phyloP scores from a whole-genome alignment of 2,888 invertebrate species.

The Chymomyza procnemis region DNA sequence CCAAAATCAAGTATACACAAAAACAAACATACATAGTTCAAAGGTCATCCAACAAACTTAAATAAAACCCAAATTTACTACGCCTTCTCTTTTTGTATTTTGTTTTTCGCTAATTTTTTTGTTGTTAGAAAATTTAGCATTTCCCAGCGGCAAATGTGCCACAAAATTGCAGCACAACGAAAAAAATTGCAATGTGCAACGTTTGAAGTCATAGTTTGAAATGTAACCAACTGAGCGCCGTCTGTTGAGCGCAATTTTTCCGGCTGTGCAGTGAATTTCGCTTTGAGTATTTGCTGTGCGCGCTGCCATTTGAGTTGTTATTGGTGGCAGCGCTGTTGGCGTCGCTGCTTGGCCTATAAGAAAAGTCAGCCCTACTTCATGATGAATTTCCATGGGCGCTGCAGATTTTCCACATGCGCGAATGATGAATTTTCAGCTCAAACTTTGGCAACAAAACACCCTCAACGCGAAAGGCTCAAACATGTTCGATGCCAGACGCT shows the following conservation, averaged over 20 bases:
- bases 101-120: too few species aligned
- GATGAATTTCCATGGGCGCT: constrained; percentile 70
- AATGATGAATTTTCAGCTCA: constrained; percentile 50
- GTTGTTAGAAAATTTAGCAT: too few species aligned
- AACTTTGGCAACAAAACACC: constrained; percentile 28
- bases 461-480: constrained; percentile 42
- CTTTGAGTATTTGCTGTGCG: background rate
- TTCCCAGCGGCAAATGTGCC: background rate
- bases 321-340: constrained; percentile 10
- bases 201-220: background rate
- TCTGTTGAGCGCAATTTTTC: background rate
- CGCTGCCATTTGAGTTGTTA: background rate
- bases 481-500: constrained; percentile 54
- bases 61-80: background rate
- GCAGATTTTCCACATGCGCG: constrained; percentile 53
- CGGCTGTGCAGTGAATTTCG: background rate
- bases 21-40: too few species aligned
- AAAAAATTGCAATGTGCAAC: background rate
- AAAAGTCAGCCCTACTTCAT: constrained; percentile 75
- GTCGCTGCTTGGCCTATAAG: constrained; percentile 68
- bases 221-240: background rate
- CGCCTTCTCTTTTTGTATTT: too few species aligned
- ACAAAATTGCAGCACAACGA: background rate
- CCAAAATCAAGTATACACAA: too few species aligned
- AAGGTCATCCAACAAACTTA: too few species aligned